Conservation (phyloP, 2,113 vertebrate species). For the Xiphophorus maculatus region DNA sequence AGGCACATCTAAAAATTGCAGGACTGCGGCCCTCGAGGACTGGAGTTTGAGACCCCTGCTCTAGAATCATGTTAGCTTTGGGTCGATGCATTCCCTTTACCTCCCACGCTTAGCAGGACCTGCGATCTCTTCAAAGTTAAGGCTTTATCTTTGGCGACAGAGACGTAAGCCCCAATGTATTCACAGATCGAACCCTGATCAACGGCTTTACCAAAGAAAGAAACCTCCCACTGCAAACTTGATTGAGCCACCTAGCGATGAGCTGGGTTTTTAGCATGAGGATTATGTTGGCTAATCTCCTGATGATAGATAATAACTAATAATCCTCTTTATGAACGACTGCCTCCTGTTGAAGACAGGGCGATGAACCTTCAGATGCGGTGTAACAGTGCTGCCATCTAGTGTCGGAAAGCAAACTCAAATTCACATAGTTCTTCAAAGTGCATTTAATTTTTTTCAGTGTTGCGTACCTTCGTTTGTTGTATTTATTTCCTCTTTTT, state of each 20-base stretch:
- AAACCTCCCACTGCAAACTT: conserved; percentile 34
- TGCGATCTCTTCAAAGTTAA: background rate
- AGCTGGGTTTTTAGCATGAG: conserved; percentile 58
- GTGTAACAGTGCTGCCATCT: conserved; percentile 65
- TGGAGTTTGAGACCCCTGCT: no score
- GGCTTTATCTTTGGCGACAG: background rate
- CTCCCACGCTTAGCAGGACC: background rate
- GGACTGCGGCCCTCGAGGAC: no score
- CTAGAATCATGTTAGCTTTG: background rate
- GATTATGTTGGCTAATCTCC: conserved; percentile 61
- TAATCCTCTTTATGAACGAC: conserved; percentile 54
- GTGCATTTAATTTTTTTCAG: background rate
- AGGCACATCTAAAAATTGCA: no score
- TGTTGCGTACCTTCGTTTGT: background rate
- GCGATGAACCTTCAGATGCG: background rate
- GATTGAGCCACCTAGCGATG: conserved; percentile 48
- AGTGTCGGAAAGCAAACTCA: conserved; percentile 22
- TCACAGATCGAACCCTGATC: background rate
- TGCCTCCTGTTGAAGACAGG: conserved; percentile 19
- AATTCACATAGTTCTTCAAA: background rate
- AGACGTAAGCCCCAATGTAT: background rate
- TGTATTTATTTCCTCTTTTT: background rate
- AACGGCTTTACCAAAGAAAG: conserved; percentile 6
- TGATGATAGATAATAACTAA: conserved; percentile 63
- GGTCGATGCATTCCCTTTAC: background rate